phyloP scores from a whole-genome alignment of 2,888 invertebrate genomes.

The Reticulitermes lucifugus region DNA sequence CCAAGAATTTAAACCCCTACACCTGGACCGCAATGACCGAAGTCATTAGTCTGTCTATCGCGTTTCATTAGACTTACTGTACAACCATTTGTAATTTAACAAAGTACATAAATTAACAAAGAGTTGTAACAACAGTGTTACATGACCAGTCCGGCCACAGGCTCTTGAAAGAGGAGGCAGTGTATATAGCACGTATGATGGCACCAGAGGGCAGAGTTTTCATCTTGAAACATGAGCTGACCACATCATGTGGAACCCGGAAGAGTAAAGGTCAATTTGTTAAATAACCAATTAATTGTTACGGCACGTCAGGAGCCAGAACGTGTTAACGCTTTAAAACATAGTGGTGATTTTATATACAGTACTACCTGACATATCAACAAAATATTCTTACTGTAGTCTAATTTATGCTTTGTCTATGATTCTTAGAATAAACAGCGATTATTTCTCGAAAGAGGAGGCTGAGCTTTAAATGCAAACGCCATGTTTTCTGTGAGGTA shows the following conservation, averaged over 20 bases:
- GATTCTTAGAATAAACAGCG: too few relatives aligned
- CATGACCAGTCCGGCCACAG: background rate
- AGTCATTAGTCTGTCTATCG: slow-evolving; percentile 29
- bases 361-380: too few relatives aligned
- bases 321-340: background rate
- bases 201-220: background rate
- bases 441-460: too few relatives aligned
- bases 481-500: too few relatives aligned
- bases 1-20: slow-evolving; percentile 18
- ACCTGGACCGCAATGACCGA: slow-evolving; percentile 6
- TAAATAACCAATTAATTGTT: slow-evolving; percentile 7
- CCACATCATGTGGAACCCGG: background rate
- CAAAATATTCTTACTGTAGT: too few relatives aligned
- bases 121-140: background rate
- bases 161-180: background rate
- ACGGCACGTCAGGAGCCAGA: background rate
- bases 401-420: too few relatives aligned
- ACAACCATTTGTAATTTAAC: slow-evolving; percentile 5
- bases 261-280: slow-evolving; percentile 25
- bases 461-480: too few relatives aligned
- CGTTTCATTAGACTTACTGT: background rate
- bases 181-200: background rate
- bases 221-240: background rate
- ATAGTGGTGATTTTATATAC: too few relatives aligned
- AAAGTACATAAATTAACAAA: slow-evolving; percentile 17